Conservation (phyloP, 53 echinoderm and acorn worm species). For the Actinopyga echinites region DNA sequence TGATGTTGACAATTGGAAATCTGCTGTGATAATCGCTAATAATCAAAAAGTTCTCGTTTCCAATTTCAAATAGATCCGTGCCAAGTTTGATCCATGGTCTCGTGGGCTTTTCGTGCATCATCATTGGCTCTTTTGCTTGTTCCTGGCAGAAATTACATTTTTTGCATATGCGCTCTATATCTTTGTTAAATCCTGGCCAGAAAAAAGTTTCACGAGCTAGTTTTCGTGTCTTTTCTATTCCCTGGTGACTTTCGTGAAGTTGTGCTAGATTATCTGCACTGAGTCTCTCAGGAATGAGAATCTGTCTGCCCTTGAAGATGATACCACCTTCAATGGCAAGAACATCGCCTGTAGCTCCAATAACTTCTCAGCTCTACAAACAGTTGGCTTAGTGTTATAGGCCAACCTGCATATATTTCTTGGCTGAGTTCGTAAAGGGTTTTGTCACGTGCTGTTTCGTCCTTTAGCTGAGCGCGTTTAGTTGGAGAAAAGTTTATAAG, state of each 20-base stretch:
- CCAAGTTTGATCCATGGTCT: slow-evolving; percentile 27
- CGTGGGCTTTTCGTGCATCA: background rate
- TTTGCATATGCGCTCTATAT: slow-evolving; percentile 27
- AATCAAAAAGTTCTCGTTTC: background rate
- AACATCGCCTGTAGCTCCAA: slow-evolving; percentile 19
- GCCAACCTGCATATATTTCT: background rate
- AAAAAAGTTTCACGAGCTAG: slow-evolving; percentile 55
- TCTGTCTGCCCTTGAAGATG: background rate
- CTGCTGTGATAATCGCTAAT: slow-evolving; percentile 14
- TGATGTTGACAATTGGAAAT: background rate
- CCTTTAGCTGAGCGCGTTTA: too few species aligned
- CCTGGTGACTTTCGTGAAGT: slow-evolving; percentile 54
- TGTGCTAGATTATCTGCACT: slow-evolving; percentile 45
- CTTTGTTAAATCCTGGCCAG: slow-evolving; percentile 56
- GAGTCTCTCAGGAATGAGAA: slow-evolving; percentile 5
- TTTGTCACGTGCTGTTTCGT: too few species aligned
- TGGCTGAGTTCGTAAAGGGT: background rate
- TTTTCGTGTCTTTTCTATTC: slow-evolving; percentile 10
- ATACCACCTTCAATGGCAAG: background rate
- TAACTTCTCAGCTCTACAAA: background rate
- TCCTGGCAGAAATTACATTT: slow-evolving; percentile 24
- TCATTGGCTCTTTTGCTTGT: background rate
- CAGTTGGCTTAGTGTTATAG: background rate
- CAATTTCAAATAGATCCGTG: slow-evolving; percentile 13
- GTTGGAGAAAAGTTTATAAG: too few species aligned